Evolutionary conservation across 1,140 invertebrate genomes (phyloP), one percentile per base, ranked within the genome.

Genomic region (Cardiocondyla obscurior): DNA sequence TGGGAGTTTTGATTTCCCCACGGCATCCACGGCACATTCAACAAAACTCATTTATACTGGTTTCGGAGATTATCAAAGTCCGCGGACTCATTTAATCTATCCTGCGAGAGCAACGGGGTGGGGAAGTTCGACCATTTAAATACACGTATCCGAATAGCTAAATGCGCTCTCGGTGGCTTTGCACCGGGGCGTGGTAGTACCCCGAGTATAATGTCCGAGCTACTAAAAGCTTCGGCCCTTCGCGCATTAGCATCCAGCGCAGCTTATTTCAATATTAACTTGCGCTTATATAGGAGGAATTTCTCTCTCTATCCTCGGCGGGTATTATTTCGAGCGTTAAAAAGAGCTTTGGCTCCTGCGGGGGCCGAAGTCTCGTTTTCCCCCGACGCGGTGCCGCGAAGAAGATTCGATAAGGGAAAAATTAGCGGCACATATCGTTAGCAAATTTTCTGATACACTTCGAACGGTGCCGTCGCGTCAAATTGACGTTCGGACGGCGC

Each of bases 1-100:
- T n/a, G n/a, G 65, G 83, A 89, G 85, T 85, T 90, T 90, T 91
- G 90, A 91, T 91, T 91, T 91, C 90, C 90, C 90, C 57, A 64
- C 90, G 90, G 90, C 84, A 88, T 82, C 87, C 74, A 44, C 89
- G 88, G 89, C 84, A 88, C 76, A 82, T 86, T 84, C 85, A 79
- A 88, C 90, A 88, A 90, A 91, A 91, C 87, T 91, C 90, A 90
- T 90, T 89, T 88, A 89, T 89, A 88, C 87, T 86, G 84, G 87
- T 89, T 89, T 88, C 86, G 76, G 86, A 76, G 87, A 89, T 89
- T 89, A 89, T 89, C 87, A 89, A 89, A 89, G 87, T 89, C 84
- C 58, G 36, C 72, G 82, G 76, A 86, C 86, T 85, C 87, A 88
- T 89, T 89, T 88, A 89, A 89, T 89, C 88, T 86, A 88, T 86